A percentile compares a stretch with the other conserved stretches of the same genome.
These are phyloP conservation scores for Microchirus variegatus DNA, from an alignment of 2,797 vertebrate species.

Conservation along the genomic window DNA sequence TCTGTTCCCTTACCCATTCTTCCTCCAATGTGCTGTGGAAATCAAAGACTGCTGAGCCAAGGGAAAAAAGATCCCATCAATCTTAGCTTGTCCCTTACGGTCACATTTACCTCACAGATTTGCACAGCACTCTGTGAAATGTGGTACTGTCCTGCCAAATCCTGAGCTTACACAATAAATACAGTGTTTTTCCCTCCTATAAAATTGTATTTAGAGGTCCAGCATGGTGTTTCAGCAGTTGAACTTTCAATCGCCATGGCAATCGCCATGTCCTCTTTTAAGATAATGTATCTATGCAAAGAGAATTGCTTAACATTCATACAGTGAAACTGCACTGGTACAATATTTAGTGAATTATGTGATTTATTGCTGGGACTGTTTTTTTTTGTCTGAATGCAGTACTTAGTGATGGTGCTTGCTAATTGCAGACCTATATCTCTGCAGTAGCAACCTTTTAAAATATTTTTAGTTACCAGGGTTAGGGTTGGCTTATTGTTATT, in stretches of 20 bases:
- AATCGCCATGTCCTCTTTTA: constrained; percentile 45
- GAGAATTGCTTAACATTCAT: constrained; percentile 56
- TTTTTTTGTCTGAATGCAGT: constrained; percentile 9
- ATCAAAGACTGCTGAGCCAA: constrained; percentile 83
- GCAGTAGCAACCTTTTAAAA: no score
- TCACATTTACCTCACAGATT: constrained; percentile 80
- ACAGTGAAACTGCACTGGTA: constrained; percentile 32
- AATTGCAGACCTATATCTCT: no score
- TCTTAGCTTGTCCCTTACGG: constrained; percentile 75
- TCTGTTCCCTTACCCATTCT: constrained; percentile 49
- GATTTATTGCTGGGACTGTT: constrained; percentile 15
- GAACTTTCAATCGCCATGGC: constrained; percentile 67
- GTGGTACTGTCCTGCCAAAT: constrained; percentile 69
- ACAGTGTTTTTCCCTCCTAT: constrained; percentile 74
- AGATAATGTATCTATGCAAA: constrained; percentile 54
- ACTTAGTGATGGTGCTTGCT: background rate
- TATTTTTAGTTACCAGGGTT: no score
- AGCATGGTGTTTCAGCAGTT: constrained; percentile 52
- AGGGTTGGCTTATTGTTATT: no score
- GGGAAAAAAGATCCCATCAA: constrained; percentile 75
- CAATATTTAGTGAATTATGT: constrained; percentile 13
- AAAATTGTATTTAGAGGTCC: constrained; percentile 71
- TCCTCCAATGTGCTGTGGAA: constrained; percentile 61
- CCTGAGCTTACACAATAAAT: constrained; percentile 72
- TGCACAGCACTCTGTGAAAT: constrained; percentile 75